Conservation (phyloP, 1,140 invertebrate genomes). For the Camponotus floridanus region DNA sequence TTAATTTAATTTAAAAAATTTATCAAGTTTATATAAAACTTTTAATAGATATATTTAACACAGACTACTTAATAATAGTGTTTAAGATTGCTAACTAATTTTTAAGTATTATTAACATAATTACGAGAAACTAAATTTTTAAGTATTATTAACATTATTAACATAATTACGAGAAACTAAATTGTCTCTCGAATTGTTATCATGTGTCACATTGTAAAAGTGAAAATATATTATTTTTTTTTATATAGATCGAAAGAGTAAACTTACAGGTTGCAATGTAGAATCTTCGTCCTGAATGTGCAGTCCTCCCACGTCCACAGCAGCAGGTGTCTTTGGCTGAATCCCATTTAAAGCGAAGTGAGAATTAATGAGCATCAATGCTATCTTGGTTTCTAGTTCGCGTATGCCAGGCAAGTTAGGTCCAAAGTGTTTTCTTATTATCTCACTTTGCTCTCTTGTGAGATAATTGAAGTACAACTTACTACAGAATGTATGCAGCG, state of each 20-base stretch:
- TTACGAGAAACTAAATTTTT: too few relatives aligned
- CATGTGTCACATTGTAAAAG: neutral
- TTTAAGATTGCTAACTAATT: too few relatives aligned
- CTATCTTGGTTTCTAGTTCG: slow-evolving; percentile 84
- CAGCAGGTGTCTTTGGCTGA: slow-evolving; percentile 83
- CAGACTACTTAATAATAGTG: too few relatives aligned
- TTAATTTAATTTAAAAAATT: too few relatives aligned
- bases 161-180: too few relatives aligned
- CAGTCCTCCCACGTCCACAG: slow-evolving; percentile 88
- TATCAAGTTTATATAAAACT: too few relatives aligned
- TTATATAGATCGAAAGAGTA: neutral
- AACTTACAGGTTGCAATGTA: slow-evolving; percentile 70
- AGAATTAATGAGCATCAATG: slow-evolving; percentile 87
- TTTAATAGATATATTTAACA: too few relatives aligned
- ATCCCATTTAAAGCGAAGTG: slow-evolving; percentile 86
- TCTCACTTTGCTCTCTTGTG: slow-evolving; percentile 73
- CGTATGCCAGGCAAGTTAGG: slow-evolving; percentile 79
- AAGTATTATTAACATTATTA: too few relatives aligned
- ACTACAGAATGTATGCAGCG: slow-evolving; percentile 56
- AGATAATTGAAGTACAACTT: slow-evolving; percentile 71
- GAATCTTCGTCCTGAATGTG: slow-evolving; percentile 82
- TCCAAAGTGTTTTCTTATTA: slow-evolving; percentile 83
- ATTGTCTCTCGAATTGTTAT: neutral
- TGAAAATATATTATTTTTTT: neutral
- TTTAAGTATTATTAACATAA: too few relatives aligned